A percentile compares a stretch with the other conserved stretches of the same genome.
phyloP scores from a whole-genome alignment of 2,888 invertebrate genomes.

The Amorpha juglandis region DNA sequence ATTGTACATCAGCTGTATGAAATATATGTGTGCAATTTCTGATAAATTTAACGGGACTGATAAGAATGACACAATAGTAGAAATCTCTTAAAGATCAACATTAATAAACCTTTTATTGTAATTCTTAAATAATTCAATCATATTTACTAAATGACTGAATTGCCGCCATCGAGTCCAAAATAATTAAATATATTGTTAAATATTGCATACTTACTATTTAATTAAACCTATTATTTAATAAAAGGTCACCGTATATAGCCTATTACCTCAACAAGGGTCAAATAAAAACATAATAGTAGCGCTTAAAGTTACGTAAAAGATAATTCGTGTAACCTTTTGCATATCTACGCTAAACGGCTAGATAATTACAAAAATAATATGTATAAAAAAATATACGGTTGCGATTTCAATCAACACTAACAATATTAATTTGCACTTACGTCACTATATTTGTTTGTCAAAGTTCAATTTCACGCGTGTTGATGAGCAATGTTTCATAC shows the following conservation, averaged over 20 bases:
- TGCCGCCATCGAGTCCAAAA: not conserved
- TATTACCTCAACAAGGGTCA: constrained; percentile 17
- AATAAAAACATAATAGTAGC: constrained; percentile 3
- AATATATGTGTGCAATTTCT: constrained; percentile 2
- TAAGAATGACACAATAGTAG: no score
- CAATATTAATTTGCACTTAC: constrained; percentile 42
- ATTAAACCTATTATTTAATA: not conserved
- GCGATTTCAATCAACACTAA: constrained; percentile 49
- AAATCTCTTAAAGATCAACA: not conserved
- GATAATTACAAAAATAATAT: constrained; percentile 24
- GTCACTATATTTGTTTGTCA: constrained; percentile 51
- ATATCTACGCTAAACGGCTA: constrained; percentile 16
- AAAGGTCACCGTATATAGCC: not conserved
- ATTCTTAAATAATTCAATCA: no score
- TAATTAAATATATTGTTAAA: not conserved
- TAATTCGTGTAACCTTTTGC: constrained; percentile 14
- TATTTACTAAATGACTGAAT: no score
- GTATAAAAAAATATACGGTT: constrained; percentile 40
- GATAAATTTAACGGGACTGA: no score
- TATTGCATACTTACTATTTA: not conserved
- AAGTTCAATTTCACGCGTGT: constrained; percentile 62
- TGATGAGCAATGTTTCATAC: not conserved
- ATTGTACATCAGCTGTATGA: not conserved
- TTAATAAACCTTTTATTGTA: not conserved
- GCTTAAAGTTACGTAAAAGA: constrained; percentile 13